Conservation (phyloP, 2,113 vertebrate species). For the Gambusia affinis region DNA sequence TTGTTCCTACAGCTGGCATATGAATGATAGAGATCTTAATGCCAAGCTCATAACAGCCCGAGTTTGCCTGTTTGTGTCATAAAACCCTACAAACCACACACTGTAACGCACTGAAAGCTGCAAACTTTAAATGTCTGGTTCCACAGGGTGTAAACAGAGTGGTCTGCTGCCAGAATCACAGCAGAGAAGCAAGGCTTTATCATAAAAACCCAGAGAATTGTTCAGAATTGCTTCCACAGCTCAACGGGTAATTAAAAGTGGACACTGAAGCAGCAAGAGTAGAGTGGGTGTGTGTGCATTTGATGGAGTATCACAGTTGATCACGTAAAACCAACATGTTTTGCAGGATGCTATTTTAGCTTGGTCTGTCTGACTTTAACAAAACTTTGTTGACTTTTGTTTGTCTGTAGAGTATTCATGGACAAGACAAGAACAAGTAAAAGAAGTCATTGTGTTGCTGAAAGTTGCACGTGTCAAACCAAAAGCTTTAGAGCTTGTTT, state of each 20-base stretch:
- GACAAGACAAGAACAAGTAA: neutral
- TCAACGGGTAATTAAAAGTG: conserved; percentile 15
- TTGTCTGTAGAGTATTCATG: conserved; percentile 48
- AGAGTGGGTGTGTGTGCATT: conserved; percentile 23
- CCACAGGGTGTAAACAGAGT: conserved; percentile 52
- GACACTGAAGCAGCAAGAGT: neutral
- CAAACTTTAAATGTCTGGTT: conserved; percentile 47
- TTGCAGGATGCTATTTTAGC: conserved; percentile 17
- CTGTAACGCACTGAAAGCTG: conserved; percentile 20
- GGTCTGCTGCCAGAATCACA: conserved; percentile 27
- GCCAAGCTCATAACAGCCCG: neutral
- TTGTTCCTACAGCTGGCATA: neutral
- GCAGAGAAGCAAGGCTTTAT: conserved; percentile 25
- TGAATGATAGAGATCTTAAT: conserved; percentile 20
- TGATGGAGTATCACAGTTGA: conserved; percentile 35
- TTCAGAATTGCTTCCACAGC: conserved; percentile 3
- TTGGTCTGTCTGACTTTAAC: conserved; percentile 25
- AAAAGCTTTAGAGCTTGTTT: conserved; percentile 30
- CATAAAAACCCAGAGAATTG: conserved; percentile 42
- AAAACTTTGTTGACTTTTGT: conserved; percentile 37
- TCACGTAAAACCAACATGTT: conserved; percentile 40
- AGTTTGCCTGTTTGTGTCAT: conserved; percentile 17
- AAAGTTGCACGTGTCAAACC: conserved; percentile 45
- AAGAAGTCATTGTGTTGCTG: conserved; percentile 46
- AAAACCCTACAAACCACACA: conserved; percentile 43